A percentile compares a stretch with the other conserved stretches of the same genome.
Evolutionary conservation across 2,113 vertebrate species (phyloP).

Genomic region (Parotia lawesii): DNA sequence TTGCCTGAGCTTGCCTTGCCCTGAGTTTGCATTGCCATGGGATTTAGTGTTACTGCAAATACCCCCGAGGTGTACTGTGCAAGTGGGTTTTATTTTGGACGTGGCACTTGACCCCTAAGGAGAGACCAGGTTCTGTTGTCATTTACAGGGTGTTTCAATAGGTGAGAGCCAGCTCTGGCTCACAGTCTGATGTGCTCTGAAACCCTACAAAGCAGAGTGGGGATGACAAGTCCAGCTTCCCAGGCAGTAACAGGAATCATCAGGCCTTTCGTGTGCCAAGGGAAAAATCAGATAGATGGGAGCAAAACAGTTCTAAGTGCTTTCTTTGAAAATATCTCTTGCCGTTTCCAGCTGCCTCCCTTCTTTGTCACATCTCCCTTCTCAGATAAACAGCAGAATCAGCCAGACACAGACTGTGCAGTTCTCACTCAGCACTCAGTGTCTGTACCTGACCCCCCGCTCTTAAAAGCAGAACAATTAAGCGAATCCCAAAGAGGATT

Average conservation of each 20-base stretch:
- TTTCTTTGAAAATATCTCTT: background rate
- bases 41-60: background rate
- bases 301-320: background rate
- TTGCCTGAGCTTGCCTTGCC: background rate
- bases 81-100: background rate
- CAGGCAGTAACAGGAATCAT: background rate
- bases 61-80: background rate
- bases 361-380: background rate
- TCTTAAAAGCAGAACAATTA: slow-evolving; percentile 27
- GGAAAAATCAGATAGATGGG: background rate
- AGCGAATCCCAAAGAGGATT: background rate
- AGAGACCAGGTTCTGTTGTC: background rate
- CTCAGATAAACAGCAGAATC: background rate
- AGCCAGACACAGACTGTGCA: background rate
- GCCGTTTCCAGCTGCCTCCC: slow-evolving; percentile 5
- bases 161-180: background rate
- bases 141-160: background rate
- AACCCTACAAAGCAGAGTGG: background rate
- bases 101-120: background rate
- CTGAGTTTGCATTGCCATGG: background rate
- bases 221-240: background rate
- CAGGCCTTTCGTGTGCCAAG: background rate
- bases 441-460: background rate
- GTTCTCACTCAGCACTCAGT: background rate
- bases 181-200: background rate